phyloP scores from a whole-genome alignment of 1,140 invertebrate genomes.

The Epicauta chinensis region DNA sequence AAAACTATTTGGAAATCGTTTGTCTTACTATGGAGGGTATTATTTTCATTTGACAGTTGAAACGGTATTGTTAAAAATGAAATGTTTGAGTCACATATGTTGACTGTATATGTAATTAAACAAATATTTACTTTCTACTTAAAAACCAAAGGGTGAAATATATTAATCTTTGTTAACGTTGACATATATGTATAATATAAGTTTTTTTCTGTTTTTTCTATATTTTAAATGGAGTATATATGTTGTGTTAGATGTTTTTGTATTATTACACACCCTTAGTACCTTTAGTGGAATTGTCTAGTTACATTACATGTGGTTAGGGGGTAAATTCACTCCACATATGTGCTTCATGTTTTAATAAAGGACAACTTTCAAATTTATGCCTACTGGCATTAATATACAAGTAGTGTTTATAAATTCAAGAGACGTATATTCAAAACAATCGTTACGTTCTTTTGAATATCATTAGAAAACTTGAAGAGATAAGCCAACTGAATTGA shows the following conservation, averaged over 20 bases:
- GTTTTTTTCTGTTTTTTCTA: no score
- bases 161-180: slow-evolving; percentile 5
- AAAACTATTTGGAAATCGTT: no score
- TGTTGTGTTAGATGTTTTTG: no score
- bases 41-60: slow-evolving; percentile 2
- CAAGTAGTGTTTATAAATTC: slow-evolving; percentile 19
- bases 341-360: slow-evolving; percentile 19
- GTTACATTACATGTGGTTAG: no score
- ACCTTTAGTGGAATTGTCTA: no score
- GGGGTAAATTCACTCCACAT: not conserved
- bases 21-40: no score
- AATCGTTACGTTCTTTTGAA: slow-evolving; percentile 6
- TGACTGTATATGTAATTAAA: slow-evolving; percentile 11
- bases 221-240: no score
- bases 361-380: slow-evolving; percentile 16
- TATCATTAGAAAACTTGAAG: no score
- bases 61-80: slow-evolving; percentile 7
- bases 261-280: no score
- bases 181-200: no score
- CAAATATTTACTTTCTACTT: slow-evolving; percentile 12
- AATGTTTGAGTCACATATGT: slow-evolving; percentile 7
- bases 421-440: slow-evolving; percentile 10
- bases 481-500: no score
- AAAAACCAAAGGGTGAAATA: slow-evolving; percentile 6
- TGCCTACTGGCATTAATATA: slow-evolving; percentile 18